These are phyloP conservation scores for Chloropsis cyanopogon DNA, from an alignment of 2,113 vertebrate species.

Conservation along the genomic window DNA sequence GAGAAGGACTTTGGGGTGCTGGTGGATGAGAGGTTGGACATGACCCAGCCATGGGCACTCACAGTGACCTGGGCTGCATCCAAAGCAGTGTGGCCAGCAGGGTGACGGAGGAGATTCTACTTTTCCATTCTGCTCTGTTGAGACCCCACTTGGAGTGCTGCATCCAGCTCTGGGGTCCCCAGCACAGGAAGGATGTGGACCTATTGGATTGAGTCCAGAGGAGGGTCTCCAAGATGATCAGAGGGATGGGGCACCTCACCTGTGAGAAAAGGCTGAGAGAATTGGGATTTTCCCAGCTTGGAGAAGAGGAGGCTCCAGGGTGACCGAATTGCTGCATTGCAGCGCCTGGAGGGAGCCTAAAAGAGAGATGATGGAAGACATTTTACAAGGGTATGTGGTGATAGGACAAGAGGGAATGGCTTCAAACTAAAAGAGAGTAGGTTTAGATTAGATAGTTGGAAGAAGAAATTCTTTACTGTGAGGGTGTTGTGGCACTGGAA, in stretches of 20 bases:
- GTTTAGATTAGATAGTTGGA: background rate
- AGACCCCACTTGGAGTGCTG: background rate
- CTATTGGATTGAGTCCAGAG: background rate
- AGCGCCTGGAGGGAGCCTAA: background rate
- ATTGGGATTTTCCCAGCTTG: background rate
- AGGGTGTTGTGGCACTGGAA: background rate
- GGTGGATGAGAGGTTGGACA: background rate
- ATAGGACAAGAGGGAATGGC: background rate
- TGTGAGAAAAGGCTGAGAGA: background rate
- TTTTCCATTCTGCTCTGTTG: fast-evolving
- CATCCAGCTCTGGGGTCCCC: background rate
- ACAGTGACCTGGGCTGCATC: background rate
- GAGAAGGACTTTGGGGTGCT: background rate
- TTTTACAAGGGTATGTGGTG: background rate
- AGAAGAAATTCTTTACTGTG: background rate
- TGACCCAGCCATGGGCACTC: background rate
- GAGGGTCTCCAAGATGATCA: background rate
- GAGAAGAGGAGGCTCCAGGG: background rate
- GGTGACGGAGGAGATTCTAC: fast-evolving
- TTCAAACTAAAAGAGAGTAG: background rate
- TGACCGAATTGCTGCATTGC: background rate
- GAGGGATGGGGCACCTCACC: background rate
- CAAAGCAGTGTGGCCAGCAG: background rate
- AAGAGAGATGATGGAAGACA: background rate
- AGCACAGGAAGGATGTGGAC: background rate